Conservation (phyloP, 2,797 vertebrate genomes). For the Chromobotia macracanthus region DNA sequence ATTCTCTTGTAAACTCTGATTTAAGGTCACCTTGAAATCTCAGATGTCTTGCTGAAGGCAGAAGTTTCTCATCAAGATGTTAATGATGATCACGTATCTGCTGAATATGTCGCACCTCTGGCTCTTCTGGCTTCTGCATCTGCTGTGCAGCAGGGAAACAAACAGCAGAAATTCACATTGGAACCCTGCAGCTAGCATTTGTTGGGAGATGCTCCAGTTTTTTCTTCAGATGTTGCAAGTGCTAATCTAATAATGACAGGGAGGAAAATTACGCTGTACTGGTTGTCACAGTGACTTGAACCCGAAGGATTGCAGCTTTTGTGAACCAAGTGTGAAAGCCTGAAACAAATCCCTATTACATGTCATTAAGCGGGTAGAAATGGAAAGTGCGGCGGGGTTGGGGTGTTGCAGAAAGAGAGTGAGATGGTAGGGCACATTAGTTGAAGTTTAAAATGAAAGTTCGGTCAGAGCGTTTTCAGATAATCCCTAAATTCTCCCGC, state of each 20-base stretch:
- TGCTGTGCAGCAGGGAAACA: constrained; percentile 57
- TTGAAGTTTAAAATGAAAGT: constrained; percentile 18
- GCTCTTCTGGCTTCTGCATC: constrained; percentile 6
- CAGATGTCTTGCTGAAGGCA: constrained; percentile 26
- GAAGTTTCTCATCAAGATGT: constrained; percentile 1
- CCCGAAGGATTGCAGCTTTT: constrained; percentile 55
- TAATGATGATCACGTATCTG: constrained; percentile 46
- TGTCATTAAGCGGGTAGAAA: constrained; percentile 70
- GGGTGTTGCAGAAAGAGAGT: constrained; percentile 32
- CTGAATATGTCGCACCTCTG: constrained; percentile 10
- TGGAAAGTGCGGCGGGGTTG: constrained; percentile 64
- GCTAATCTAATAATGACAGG: constrained; percentile 78
- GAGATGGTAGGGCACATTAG: constrained; percentile 28
- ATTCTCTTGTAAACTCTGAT: not conserved
- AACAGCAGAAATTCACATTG: constrained; percentile 58
- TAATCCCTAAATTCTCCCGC: constrained; percentile 19
- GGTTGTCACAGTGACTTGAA: constrained; percentile 58
- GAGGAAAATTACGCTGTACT: constrained; percentile 69
- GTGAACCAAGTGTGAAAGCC: constrained; percentile 58
- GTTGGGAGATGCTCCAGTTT: constrained; percentile 70
- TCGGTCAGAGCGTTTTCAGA: constrained; percentile 21
- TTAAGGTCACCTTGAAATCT: constrained; percentile 11
- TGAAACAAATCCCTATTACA: constrained; percentile 71
- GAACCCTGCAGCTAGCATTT: constrained; percentile 61
- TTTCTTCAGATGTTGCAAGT: constrained; percentile 72